A percentile compares a stretch with the other conserved stretches of the same genome.
These are phyloP conservation scores for Shargacucullia verbasci DNA, from an alignment of 2,888 invertebrate species.

Conservation along the genomic window DNA sequence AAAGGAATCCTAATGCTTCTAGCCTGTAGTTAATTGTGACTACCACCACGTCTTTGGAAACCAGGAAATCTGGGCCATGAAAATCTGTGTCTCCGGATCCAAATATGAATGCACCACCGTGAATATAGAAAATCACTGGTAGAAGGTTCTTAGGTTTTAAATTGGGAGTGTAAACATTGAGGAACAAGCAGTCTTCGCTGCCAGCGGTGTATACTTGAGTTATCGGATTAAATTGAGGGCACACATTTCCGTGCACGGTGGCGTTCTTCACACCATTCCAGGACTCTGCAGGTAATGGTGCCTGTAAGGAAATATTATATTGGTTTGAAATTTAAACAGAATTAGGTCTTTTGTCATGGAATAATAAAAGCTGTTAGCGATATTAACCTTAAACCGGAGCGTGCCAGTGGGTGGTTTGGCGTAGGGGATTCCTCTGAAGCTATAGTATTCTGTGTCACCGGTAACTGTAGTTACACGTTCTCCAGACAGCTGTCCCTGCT, in stretches of 20 bases:
- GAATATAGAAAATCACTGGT: constrained; percentile 71
- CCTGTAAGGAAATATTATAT: constrained; percentile 53
- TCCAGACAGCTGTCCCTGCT: constrained; percentile 64
- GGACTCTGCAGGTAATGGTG: constrained; percentile 62
- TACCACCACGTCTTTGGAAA: constrained; percentile 83
- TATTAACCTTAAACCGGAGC: constrained; percentile 81
- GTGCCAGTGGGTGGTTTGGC: constrained; percentile 82
- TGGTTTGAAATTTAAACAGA: not conserved
- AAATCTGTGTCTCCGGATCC: constrained; percentile 76
- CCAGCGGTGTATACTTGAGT: constrained; percentile 51
- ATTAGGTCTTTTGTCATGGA: too few relatives aligned
- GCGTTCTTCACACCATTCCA: constrained; percentile 74
- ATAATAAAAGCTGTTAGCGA: too few relatives aligned
- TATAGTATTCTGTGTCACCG: constrained; percentile 61
- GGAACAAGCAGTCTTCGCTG: constrained; percentile 69
- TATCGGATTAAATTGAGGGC: constrained; percentile 67
- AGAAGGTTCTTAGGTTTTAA: constrained; percentile 16
- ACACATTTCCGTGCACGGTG: constrained; percentile 65
- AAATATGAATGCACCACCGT: constrained; percentile 64
- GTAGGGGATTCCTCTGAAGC: constrained; percentile 83
- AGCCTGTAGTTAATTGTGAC: constrained; percentile 88
- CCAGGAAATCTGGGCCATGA: constrained; percentile 87
- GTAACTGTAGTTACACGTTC: constrained; percentile 53
- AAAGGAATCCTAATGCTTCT: constrained; percentile 87
- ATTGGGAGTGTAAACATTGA: constrained; percentile 70